Percentiles rank a stretch among this genome's conserved stretches.
Evolutionary conservation across 1,140 invertebrate species (phyloP).

Genomic region (Papilio aristodemus): DNA sequence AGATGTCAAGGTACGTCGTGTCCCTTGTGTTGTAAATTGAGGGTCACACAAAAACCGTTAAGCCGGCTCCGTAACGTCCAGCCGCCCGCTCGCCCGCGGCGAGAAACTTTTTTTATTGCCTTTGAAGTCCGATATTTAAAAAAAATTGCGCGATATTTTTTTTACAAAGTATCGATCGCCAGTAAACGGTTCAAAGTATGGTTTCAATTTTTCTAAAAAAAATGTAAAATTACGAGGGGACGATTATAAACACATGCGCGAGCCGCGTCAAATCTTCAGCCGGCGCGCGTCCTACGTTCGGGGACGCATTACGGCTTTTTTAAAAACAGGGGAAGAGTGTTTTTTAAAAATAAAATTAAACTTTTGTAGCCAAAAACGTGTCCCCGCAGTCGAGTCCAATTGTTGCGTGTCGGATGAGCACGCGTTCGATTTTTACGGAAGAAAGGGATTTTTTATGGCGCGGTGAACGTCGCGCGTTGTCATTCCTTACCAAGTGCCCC

Average conservation of each 20-base stretch:
- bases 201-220: constrained; percentile 66
- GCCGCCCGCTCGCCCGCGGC: constrained; percentile 58
- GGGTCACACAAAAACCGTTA: constrained; percentile 79
- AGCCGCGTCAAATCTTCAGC: constrained; percentile 79
- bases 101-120: constrained; percentile 62
- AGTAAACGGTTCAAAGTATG: constrained; percentile 64
- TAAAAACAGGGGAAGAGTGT: constrained; percentile 71
- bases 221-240: constrained; percentile 74
- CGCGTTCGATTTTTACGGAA: constrained; percentile 71
- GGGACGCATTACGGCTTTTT: constrained; percentile 74
- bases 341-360: constrained; percentile 77
- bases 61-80: constrained; percentile 73
- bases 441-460: constrained; percentile 74
- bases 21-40: constrained; percentile 76
- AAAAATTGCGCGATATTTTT: constrained; percentile 63
- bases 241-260: constrained; percentile 77
- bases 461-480: constrained; percentile 63
- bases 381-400: constrained; percentile 73
- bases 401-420: constrained; percentile 79
- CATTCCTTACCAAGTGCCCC: constrained; percentile 29
- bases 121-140: constrained; percentile 61
- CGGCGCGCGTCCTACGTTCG: constrained; percentile 66
- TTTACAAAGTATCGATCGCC: constrained; percentile 53
- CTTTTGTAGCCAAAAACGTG: constrained; percentile 73
- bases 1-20: constrained; percentile 68